Evolutionary conservation across 2,888 invertebrate species (phyloP).

Genomic region (Coenonympha arcania): DNA sequence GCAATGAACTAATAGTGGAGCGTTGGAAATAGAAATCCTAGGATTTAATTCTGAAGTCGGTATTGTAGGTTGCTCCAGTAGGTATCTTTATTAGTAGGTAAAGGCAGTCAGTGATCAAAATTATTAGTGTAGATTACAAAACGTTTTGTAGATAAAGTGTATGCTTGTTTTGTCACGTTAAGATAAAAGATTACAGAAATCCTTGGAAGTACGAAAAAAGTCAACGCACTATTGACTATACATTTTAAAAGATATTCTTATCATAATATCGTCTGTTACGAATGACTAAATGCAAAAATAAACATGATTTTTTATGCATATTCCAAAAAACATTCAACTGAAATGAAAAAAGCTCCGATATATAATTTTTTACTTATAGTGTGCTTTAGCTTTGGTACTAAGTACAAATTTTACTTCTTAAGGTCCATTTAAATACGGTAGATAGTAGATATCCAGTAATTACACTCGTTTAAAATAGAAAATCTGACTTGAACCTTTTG

Average conservation of each 20-base stretch:
- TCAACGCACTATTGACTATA: constrained; percentile 9
- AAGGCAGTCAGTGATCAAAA: not conserved
- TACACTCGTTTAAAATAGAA: not conserved
- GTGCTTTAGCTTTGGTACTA: too few relatives aligned
- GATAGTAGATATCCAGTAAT: not conserved
- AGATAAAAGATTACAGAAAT: constrained; percentile 6
- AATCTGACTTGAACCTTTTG: constrained; percentile 2
- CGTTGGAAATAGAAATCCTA: not conserved
- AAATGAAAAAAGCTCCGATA: too few relatives aligned
- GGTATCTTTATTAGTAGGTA: not conserved
- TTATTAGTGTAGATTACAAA: not conserved
- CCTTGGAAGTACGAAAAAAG: constrained; percentile 2
- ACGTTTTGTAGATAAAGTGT: constrained; percentile 1
- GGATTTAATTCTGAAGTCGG: too few relatives aligned
- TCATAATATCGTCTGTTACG: too few relatives aligned
- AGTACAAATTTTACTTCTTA: too few relatives aligned
- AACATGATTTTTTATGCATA: too few relatives aligned
- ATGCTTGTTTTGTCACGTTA: not conserved
- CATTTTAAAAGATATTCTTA: too few relatives aligned
- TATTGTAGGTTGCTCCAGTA: too few relatives aligned
- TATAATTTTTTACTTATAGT: too few relatives aligned
- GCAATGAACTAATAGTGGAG: constrained; percentile 1
- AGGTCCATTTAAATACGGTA: not conserved
- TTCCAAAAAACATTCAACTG: too few relatives aligned
- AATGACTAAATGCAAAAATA: too few relatives aligned